Evolutionary conservation across 2,797 vertebrate species (phyloP), one percentile per base, ranked within the genome.

Genomic region (Carapus acus): DNA sequence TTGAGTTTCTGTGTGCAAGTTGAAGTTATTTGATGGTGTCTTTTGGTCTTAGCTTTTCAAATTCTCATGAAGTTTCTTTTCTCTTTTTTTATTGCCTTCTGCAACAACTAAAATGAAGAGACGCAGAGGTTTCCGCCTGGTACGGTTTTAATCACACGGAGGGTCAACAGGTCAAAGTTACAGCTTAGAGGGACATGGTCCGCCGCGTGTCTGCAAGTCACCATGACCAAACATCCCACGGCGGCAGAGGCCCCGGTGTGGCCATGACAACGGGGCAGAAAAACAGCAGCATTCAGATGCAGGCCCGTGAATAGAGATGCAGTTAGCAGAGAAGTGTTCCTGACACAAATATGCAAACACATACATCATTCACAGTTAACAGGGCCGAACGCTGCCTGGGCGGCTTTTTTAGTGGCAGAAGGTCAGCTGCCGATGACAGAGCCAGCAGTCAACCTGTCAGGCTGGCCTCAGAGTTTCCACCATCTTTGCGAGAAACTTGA

Each of bases 341-440:
- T 71, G 73, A 78, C 66, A 67, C 60, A 75, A 77, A 76, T 69
- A 67, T 71, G 57, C 75, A 77, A 80, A 83, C 77, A 64, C 74
- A 69, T 77, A 76, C 71, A 77, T 79, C 76, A 82, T 49, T 44
- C 4, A 16, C 48, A 42, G 66, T 75, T 73, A 78, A 76, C 74
- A 73, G 64, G 65, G 60, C 65, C 48, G 65, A 66, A 76, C 73
- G 52, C 62, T 24, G 61, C 47, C 51, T 53, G 64, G 36, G 24
- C 34, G 13, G 34, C 22, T n/a, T n/a, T 49, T 23, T 38, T 43
- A 37, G 31, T 16, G 22, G 41, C 51, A 37, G 33, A n/a, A 37
- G 20, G 15, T 24, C 34, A 21, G 58, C 62, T 18, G 4, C 38
- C 29, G 72, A 77, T 68, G 79, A 82, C 65, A 50, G 76, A 80